These are phyloP conservation scores for Zosterops pallidus DNA, from an alignment of 2,113 vertebrate genomes.

Conservation along the genomic window DNA sequence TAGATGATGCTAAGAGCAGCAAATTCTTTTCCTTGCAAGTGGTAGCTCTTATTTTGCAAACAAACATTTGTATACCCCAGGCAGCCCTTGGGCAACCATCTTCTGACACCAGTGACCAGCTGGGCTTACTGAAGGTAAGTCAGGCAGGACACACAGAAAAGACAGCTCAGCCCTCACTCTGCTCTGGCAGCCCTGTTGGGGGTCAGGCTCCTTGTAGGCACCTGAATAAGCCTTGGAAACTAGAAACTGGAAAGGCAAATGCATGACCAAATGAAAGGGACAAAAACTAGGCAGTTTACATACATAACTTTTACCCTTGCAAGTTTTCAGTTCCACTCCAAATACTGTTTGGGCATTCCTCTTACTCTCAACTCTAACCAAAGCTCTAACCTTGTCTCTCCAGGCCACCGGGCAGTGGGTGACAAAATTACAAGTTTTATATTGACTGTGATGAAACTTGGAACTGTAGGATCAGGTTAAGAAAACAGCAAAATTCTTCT, in stretches of 20 bases:
- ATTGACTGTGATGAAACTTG: fast-evolving
- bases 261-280: neutral
- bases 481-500: neutral
- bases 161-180: neutral
- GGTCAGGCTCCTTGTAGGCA: neutral
- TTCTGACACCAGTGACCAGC: neutral
- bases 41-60: neutral
- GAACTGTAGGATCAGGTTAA: neutral
- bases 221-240: neutral
- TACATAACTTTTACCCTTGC: neutral
- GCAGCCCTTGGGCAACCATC: neutral
- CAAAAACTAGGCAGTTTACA: neutral
- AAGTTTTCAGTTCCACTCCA: neutral
- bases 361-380: neutral
- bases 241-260: neutral
- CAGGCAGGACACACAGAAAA: neutral
- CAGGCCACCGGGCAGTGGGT: fast-evolving
- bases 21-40: neutral
- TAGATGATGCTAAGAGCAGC: neutral
- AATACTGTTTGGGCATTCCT: neutral
- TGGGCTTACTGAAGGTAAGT: neutral
- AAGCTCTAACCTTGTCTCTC: neutral
- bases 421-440: neutral
- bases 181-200: neutral
- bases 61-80: neutral